phyloP scores from a whole-genome alignment of 2,888 invertebrate species.

The Melieria picta region DNA sequence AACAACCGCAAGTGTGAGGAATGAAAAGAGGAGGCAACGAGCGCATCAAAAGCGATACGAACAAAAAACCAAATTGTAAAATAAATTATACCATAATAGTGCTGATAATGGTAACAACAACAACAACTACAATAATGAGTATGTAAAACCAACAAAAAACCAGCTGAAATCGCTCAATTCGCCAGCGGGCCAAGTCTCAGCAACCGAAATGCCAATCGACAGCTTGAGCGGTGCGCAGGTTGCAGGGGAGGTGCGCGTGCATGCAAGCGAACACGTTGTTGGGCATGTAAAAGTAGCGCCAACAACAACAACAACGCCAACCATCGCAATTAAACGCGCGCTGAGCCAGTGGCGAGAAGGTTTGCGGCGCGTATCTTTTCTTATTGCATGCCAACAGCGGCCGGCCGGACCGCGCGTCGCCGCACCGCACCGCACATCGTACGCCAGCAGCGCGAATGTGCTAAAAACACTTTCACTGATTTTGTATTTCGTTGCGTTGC shows the following conservation, averaged over 20 bases:
- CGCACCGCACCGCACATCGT: neutral
- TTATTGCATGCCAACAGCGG: conserved; percentile 16
- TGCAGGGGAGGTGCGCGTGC: neutral
- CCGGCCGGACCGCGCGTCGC: neutral
- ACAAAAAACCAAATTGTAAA: neutral
- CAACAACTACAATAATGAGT: neutral
- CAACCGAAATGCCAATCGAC: no score
- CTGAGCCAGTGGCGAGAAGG: neutral
- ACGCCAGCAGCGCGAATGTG: conserved; percentile 41
- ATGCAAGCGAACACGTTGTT: neutral
- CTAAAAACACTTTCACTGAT: conserved; percentile 56
- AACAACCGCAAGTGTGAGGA: conserved; percentile 12
- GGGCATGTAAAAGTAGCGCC: neutral
- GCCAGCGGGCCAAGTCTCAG: neutral
- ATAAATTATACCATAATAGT: conserved; percentile 2
- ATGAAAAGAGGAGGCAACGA: conserved; percentile 3
- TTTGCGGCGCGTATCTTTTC: neutral
- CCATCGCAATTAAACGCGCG: neutral
- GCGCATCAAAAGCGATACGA: neutral
- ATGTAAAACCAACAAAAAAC: conserved; percentile 1
- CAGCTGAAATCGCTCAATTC: neutral
- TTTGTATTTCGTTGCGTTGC: conserved; percentile 36
- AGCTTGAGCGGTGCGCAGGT: no score
- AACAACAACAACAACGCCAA: neutral
- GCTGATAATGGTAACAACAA: neutral